phyloP scores from a whole-genome alignment of 2,888 invertebrate genomes.

The Oxystoma pomonae region DNA sequence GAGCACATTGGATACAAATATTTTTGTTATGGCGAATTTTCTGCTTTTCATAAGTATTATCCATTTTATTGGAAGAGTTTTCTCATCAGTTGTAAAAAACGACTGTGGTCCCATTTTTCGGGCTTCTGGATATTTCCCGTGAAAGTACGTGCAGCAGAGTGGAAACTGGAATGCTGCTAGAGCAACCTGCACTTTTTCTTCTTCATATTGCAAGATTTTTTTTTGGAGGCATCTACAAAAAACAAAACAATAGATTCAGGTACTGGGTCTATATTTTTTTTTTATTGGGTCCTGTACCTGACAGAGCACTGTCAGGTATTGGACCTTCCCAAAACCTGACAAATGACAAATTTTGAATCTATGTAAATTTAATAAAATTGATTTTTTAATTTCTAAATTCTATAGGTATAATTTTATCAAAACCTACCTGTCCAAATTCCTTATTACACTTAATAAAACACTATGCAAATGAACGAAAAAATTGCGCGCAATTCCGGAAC shows the following conservation, averaged over 20 bases:
- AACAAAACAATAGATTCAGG: no score
- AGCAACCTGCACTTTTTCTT: neutral
- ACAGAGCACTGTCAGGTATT: neutral
- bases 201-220: neutral
- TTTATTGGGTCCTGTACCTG: no score
- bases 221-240: neutral
- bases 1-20: neutral
- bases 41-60: conserved; percentile 15
- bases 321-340: neutral
- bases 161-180: no score
- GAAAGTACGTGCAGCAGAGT: no score
- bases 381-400: conserved; percentile 11
- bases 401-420: neutral
- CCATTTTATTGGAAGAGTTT: conserved; percentile 18
- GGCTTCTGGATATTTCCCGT: conserved; percentile 19
- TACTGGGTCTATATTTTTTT: no score
- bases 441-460: no score
- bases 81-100: conserved; percentile 18
- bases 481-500: no score
- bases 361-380: no score
- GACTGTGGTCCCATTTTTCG: conserved; percentile 17
- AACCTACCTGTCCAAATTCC: neutral
- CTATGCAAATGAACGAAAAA: no score
- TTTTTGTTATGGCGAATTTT: conserved; percentile 14
- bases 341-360: no score